Evolutionary conservation across 2,797 vertebrate genomes (phyloP), one percentile per base, ranked within the genome.

Genomic region (Gymnopithys bicolor): DNA sequence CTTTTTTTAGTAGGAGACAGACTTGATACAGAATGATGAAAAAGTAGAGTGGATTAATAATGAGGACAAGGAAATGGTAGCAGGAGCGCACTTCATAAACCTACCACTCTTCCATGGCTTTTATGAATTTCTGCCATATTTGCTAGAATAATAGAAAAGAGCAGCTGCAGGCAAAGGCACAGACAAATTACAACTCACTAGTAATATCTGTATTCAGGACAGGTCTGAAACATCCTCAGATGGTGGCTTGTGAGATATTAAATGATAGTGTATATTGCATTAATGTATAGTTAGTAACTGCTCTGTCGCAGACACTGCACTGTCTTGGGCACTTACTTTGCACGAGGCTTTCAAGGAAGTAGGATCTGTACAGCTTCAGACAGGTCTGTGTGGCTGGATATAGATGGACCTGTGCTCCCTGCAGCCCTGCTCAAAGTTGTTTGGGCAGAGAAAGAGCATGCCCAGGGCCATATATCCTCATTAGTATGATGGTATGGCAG

Each of bases 101-200:
- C 51, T 83, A 37, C 55, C 23, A 33, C 19, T 63, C 63, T 73
- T 84, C 51, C 0, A 0, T 46, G 69, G 53, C 66, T 92, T 93
- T 88, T 79, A 66, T 90, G 64, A 45, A 67, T 86, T 92, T 93
- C 76, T 89, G 23, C 73, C 70, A 8, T 93, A 62, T 71, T 87
- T 14, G 46, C 43, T 73, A 59, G 75, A 71, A 75, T 71, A 95
- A 95, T 49, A 91, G 82, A 81, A 81, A 94, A 53, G 64, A 94
- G 73, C 62, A 81, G 76, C 79, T 92, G 53, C 87, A 43, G 89
- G 74, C 60, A 87, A 83, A 95, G 64, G 67, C 89, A 63, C 10
- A 66, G 79, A 91, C 37, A 81, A 85, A 92, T 94, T 81, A 35
- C 32, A 86, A 8, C 19, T 35, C 76, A 16, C n/a, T 55, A 83